Evolutionary conservation across 2,113 vertebrate species (phyloP).

Genomic region (Gymnorhina tibicen): DNA sequence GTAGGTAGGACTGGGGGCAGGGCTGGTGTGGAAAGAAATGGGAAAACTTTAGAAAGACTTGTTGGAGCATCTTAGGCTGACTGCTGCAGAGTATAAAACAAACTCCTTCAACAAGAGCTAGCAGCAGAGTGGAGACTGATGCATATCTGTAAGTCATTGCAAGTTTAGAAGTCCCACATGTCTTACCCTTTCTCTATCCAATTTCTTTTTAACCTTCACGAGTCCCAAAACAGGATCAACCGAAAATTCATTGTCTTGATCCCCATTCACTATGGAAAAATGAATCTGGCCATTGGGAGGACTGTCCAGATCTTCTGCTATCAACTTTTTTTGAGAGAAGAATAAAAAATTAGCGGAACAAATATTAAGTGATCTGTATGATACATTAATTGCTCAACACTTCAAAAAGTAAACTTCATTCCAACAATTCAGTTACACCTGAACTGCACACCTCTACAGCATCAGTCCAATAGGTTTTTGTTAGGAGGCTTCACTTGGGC

Average conservation of each 20-base stretch:
- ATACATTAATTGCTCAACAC: neutral
- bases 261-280: conserved; percentile 90
- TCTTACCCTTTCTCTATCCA: conserved; percentile 93
- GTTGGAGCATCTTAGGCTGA: neutral
- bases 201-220: conserved; percentile 91
- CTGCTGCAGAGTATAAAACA: neutral
- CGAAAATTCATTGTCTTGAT: conserved; percentile 88
- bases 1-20: neutral
- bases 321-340: conserved; percentile 73
- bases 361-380: neutral
- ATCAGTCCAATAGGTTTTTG: neutral
- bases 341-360: conserved; percentile 2
- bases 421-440: neutral
- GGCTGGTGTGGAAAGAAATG: neutral
- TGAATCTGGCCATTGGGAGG: conserved; percentile 85
- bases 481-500: neutral
- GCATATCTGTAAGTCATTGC: neutral
- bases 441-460: neutral
- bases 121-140: neutral
- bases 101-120: neutral
- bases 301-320: conserved; percentile 92
- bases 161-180: neutral
- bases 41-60: neutral
- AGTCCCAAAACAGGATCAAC: conserved; percentile 87
- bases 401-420: neutral